Base-by-base conservation (phyloP, 1,140 invertebrate genomes). In the Pinna nobilis region DNA sequence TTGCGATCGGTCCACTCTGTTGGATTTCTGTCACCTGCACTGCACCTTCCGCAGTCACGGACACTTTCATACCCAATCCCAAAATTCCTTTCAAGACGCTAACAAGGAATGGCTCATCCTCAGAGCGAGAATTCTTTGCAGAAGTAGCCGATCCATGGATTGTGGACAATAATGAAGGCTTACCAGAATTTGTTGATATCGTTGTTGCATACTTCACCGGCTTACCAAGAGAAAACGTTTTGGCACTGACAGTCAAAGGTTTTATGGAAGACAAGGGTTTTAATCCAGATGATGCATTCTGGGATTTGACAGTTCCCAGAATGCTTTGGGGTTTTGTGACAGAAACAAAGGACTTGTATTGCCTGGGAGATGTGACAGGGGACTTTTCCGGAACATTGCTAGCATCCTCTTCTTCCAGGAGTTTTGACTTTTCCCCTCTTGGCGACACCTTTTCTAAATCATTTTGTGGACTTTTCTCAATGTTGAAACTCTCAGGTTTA, bases 51-150 rank as follows among this genome's bases (percentile, higher is more conserved):
- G 75, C 15, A 37, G 68, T 77, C 7, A 80, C 77, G 37, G 67
- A 68, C 9, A 85, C 74, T 39, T 80, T 82, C 61, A 86, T 75
- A 7, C 86, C 86, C 13, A 87, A 50, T 28, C 86, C 86, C 25
- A 82, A 68, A 55, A 87, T 83, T 47, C 84, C 82, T 70, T 81
- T 82, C 32, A 85, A 68, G 9, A 87, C 74, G 51, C 84, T 82
- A 5, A 87, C 78, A 69, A 81, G 83, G 50, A 86, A 87, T 20
- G 80, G 77, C 20, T 77, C 76, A 20, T 80, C 76, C 25, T 79
- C 76, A 7, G 50, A 70, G 5, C 86, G 70, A 11, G 60, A 50
- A 47, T 28, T 64, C 7, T 61, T 51, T 25, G 66, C 4, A 7
- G 61, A 51, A 25, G 61, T 55, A 28, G 66, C 15, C 23, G 60